Base-by-base conservation (phyloP, 2,888 invertebrate genomes). In the Brachyptera putata region DNA sequence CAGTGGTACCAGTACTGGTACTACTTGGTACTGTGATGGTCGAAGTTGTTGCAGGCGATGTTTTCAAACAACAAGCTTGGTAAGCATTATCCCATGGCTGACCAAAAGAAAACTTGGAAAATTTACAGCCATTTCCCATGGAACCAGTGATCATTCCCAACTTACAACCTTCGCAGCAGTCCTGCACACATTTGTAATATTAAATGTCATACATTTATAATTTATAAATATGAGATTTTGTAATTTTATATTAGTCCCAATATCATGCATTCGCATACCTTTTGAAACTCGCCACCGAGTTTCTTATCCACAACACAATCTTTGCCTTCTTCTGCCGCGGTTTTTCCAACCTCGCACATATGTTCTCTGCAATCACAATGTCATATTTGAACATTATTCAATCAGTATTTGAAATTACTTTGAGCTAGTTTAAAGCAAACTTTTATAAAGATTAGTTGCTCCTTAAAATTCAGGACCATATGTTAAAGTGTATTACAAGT, bases 101-200 rank as follows among this genome's bases (percentile, higher is more conserved):
- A 1, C 81, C 81, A 59, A 83, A 76, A n/a, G 75, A 75, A 57
- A 83, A 77, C 41, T 75, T 71, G 16, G 77, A 76, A 61, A 82
- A 79, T 13, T 76, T 73, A 66, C 86, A 86, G 56, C 77, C 77
- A 67, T 78, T 75, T 22, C 78, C 79, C 69, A 70, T 68, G 30
- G 72, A 70, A 5, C 74, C 73, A 13, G 72, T 70, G 16, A 73
- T 70, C 7, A 75, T 63, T 1, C 77, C 77, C 39, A 84, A 73
- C 70, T 82, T 80, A 67, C 85, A 85, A 5, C 82, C 80, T 66
- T 82, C 82, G 67, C 85, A 85, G 67, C 85, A 85, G 67, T 80
- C 78, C 75, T 81, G 70, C 11, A 11, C 30, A 30, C 30, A 5
- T 30, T 30, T 30, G 30, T 30, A 5, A 7, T 30, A 30, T 30